A percentile compares a stretch with the other conserved stretches of the same genome.
phyloP scores from a whole-genome alignment of 2,888 invertebrate species.

The Synanthedon vespiformis region DNA sequence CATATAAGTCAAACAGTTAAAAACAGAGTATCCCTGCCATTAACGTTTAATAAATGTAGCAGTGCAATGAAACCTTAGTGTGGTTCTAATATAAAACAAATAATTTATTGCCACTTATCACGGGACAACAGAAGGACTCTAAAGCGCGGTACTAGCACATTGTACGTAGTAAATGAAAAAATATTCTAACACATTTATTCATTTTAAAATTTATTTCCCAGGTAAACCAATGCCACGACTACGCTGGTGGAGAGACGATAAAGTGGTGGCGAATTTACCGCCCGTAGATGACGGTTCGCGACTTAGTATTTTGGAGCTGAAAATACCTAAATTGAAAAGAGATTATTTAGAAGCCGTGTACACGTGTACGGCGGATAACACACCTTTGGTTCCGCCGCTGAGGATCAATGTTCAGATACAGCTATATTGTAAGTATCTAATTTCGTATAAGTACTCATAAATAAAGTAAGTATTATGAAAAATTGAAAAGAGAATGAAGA shows the following conservation, averaged over 20 bases:
- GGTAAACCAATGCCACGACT: conserved; percentile 61
- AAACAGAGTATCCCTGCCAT: too few species aligned
- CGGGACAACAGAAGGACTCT: too few species aligned
- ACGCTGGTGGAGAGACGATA: conserved; percentile 62
- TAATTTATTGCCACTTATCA: too few species aligned
- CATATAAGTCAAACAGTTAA: too few species aligned
- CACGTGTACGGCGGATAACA: conserved; percentile 80
- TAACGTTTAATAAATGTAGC: too few species aligned
- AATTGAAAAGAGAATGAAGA: background rate
- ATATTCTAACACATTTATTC: too few species aligned
- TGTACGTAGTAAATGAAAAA: too few species aligned
- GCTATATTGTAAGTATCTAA: conserved; percentile 70
- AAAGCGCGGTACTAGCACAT: too few species aligned
- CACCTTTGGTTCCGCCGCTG: conserved; percentile 75
- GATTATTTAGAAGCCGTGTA: conserved; percentile 76
- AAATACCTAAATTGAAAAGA: conserved; percentile 60
- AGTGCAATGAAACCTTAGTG: too few species aligned
- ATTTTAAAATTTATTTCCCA: conserved; percentile 11
- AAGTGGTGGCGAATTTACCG: conserved; percentile 46
- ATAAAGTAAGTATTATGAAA: background rate
- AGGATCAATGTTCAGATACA: conserved; percentile 76
- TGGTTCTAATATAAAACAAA: too few species aligned
- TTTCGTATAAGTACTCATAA: background rate
- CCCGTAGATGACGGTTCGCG: conserved; percentile 46
- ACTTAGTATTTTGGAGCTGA: conserved; percentile 41